phyloP scores from a whole-genome alignment of 1,140 invertebrate genomes.

The Calephelis nemesis region DNA sequence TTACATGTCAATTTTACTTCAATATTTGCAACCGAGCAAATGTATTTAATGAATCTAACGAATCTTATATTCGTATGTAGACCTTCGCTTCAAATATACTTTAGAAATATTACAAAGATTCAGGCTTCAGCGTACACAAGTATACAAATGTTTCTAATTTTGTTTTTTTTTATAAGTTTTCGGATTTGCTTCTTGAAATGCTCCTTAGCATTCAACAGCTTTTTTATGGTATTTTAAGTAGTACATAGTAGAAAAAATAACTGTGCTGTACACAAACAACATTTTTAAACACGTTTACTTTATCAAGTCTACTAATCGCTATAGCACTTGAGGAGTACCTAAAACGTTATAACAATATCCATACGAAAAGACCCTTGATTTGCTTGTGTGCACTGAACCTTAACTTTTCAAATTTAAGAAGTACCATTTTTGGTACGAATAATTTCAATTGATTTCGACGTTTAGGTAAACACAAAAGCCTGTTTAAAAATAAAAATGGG shows the following conservation, averaged over 20 bases:
- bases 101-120: conserved; percentile 22
- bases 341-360: too few relatives aligned
- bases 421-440: not conserved
- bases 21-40: conserved; percentile 1
- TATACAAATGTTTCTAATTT: not conserved
- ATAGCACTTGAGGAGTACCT: too few relatives aligned
- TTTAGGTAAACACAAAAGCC: conserved; percentile 15
- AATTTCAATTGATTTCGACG: conserved; percentile 36
- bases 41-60: not conserved
- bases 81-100: not conserved
- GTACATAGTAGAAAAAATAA: too few relatives aligned
- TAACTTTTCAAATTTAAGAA: not conserved
- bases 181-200: too few relatives aligned
- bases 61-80: conserved; percentile 6
- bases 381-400: not conserved
- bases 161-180: too few relatives aligned
- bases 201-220: not conserved
- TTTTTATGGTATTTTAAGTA: too few relatives aligned
- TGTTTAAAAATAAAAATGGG: too few relatives aligned
- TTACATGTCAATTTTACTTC: conserved; percentile 1
- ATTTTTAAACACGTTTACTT: too few relatives aligned
- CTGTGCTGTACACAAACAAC: too few relatives aligned
- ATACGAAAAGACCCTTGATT: not conserved
- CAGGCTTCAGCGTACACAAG: not conserved
- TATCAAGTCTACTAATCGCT: too few relatives aligned